Evolutionary conservation across 2,888 invertebrate genomes (phyloP).

Genomic region (Spisula subtruncata): DNA sequence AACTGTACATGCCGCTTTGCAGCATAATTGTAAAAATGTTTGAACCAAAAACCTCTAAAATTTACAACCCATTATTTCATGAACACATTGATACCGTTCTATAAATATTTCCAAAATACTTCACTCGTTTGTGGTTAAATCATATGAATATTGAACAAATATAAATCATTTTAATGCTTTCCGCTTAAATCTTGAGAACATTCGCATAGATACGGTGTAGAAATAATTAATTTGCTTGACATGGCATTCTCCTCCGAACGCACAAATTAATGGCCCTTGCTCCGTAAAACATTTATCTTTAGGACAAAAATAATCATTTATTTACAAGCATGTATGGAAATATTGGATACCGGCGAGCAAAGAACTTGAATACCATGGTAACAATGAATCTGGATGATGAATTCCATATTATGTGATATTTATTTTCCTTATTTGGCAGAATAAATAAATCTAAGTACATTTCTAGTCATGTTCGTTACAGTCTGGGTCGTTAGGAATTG

Average conservation of each 20-base stretch:
- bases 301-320: constrained; percentile 22
- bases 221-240: neutral
- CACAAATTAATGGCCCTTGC: neutral
- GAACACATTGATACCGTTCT: too few species aligned
- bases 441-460: neutral
- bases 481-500: neutral
- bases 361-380: neutral
- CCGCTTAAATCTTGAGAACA: neutral
- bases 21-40: too few species aligned
- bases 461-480: neutral
- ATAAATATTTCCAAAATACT: too few species aligned
- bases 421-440: neutral
- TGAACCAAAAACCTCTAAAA: too few species aligned
- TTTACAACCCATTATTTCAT: too few species aligned
- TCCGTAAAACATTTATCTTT: constrained; percentile 1
- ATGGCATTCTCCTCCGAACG: neutral
- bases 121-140: too few species aligned
- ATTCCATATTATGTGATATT: constrained; percentile 9
- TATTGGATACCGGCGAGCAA: neutral
- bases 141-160: too few species aligned
- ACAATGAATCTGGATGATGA: neutral
- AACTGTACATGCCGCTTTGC: too few species aligned
- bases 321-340: neutral
- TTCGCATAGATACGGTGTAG: neutral
- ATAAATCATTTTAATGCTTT: neutral